Evolutionary conservation across 2,113 vertebrate species (phyloP).

Genomic region (Eulacestoma nigropectus): DNA sequence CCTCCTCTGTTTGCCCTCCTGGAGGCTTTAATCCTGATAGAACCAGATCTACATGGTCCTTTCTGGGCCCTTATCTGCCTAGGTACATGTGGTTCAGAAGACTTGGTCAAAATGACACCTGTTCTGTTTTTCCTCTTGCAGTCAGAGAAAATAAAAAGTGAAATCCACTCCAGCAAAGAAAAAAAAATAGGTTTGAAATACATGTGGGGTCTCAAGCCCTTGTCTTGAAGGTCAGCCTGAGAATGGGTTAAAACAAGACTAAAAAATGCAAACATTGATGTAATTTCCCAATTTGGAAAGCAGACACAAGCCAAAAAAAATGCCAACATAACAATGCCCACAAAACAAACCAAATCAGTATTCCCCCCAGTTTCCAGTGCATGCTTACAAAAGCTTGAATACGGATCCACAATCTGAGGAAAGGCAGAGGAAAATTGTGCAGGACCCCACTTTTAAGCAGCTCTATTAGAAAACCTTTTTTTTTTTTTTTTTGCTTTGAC

Average conservation of each 20-base stretch:
- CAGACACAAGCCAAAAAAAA: background rate
- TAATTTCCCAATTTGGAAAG: background rate
- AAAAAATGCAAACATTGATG: background rate
- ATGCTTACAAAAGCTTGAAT: background rate
- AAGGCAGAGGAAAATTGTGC: background rate
- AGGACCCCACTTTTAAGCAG: background rate
- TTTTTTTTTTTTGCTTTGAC: background rate
- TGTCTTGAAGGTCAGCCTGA: background rate
- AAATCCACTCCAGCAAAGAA: background rate
- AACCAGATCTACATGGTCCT: background rate
- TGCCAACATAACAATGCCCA: background rate
- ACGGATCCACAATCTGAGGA: background rate
- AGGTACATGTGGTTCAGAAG: background rate
- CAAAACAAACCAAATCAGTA: background rate
- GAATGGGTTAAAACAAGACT: background rate
- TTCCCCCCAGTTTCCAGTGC: background rate
- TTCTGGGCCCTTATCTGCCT: background rate
- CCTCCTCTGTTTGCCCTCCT: background rate
- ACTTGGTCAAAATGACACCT: background rate
- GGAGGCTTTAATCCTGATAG: background rate
- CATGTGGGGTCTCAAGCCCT: background rate
- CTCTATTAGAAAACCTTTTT: background rate
- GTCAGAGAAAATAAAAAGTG: background rate
- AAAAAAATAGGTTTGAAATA: background rate
- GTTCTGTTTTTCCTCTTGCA: background rate